Evolutionary conservation across 2,797 vertebrate genomes (phyloP).

Genomic region (Channallabes apus): DNA sequence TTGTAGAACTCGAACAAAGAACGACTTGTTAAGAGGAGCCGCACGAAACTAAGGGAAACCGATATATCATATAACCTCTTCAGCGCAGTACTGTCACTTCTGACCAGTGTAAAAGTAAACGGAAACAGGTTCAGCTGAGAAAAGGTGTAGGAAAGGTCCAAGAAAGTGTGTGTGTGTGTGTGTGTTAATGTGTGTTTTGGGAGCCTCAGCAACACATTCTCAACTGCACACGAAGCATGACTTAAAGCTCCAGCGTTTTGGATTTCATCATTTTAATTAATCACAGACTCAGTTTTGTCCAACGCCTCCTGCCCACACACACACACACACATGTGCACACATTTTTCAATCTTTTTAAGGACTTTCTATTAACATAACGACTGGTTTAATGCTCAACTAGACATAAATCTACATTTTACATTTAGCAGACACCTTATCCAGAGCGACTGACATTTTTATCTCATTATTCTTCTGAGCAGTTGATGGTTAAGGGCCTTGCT

Average conservation of each 20-base stretch:
- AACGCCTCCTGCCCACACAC: conserved; percentile 28
- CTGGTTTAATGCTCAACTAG: not conserved
- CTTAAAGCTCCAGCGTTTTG: conserved; percentile 54
- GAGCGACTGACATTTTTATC: too few species aligned
- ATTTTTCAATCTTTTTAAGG: not conserved
- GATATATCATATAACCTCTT: not conserved
- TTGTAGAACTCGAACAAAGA: not conserved
- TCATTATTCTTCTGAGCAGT: too few species aligned
- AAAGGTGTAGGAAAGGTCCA: conserved; percentile 1
- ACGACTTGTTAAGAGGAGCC: not conserved
- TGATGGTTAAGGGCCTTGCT: too few species aligned
- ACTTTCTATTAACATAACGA: too few species aligned
- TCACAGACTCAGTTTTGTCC: conserved; percentile 48
- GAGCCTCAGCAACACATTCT: conserved; percentile 60
- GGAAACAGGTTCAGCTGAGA: not conserved
- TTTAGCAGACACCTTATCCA: too few species aligned
- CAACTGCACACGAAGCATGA: conserved; percentile 63
- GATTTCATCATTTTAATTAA: conserved; percentile 56
- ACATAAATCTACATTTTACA: not conserved
- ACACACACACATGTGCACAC: conserved; percentile 13
- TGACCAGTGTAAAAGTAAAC: not conserved
- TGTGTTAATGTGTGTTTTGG: too few species aligned
- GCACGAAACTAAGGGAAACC: not conserved
- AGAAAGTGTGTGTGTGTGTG: conserved; percentile 26
- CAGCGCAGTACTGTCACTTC: not conserved